phyloP scores from a whole-genome alignment of 35 echinoderm and acorn worm species.

The Stichopus chloronotus region DNA sequence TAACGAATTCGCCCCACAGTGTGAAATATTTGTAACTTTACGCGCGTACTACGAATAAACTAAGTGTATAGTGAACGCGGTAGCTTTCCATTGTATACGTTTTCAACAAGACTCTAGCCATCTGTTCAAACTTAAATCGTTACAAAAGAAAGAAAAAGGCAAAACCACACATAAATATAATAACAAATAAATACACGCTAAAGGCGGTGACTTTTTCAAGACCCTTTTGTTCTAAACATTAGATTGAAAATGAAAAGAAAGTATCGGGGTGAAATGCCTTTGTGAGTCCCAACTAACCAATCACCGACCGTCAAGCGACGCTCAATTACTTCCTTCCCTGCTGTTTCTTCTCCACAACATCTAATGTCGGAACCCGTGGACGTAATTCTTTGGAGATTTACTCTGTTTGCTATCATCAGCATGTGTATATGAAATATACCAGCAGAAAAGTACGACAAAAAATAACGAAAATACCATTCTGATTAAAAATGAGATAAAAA shows the following conservation, averaged over 20 bases:
- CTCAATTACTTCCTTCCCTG: neutral
- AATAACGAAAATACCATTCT: too few species aligned
- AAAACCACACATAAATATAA: slow-evolving; percentile 45
- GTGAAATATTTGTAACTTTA: too few species aligned
- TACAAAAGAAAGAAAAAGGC: neutral
- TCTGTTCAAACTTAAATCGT: slow-evolving; percentile 17
- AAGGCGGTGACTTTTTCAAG: neutral
- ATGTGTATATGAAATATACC: too few species aligned
- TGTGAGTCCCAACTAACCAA: neutral
- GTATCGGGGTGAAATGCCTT: neutral
- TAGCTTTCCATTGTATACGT: too few species aligned
- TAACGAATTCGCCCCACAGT: too few species aligned
- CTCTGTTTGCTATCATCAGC: too few species aligned
- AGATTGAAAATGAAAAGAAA: neutral
- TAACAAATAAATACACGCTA: neutral
- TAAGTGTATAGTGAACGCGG: too few species aligned
- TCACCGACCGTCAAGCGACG: neutral
- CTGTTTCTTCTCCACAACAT: neutral
- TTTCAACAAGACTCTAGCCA: neutral
- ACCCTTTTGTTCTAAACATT: neutral
- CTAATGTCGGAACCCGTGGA: neutral
- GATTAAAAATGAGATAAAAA: too few species aligned
- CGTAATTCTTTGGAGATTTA: too few species aligned
- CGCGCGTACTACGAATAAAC: too few species aligned
- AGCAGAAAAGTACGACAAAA: too few species aligned